phyloP scores from a whole-genome alignment of 2,888 invertebrate species.

The Epiperipatus broadwayi region DNA sequence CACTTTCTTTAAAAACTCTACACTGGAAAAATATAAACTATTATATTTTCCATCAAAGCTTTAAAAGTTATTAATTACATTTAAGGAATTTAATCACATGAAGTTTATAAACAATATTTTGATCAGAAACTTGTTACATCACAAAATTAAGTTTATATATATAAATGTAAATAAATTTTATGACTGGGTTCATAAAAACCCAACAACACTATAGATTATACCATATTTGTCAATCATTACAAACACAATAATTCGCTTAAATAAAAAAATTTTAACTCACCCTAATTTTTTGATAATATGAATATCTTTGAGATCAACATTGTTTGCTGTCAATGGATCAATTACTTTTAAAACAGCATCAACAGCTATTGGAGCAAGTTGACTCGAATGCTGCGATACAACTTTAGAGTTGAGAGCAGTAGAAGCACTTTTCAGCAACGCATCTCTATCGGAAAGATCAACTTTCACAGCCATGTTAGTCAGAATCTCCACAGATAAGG shows the following conservation, averaged over 20 bases:
- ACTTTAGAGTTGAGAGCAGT: conserved; percentile 97
- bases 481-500: conserved; percentile 54
- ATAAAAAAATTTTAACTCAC: conserved; percentile 19
- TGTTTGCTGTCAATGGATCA: conserved; percentile 45
- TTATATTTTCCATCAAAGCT: too few species aligned
- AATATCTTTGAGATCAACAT: conserved; percentile 77
- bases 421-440: conserved; percentile 78
- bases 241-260: not conserved
- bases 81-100: too few species aligned
- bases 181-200: too few species aligned
- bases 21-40: too few species aligned
- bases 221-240: too few species aligned
- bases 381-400: conserved; percentile 88
- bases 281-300: conserved; percentile 92
- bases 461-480: conserved; percentile 62
- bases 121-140: too few species aligned
- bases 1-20: too few species aligned
- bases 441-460: conserved; percentile 63
- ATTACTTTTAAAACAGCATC: conserved; percentile 78
- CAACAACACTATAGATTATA: too few species aligned
- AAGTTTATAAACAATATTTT: too few species aligned
- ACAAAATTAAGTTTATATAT: too few species aligned
- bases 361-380: conserved; percentile 88
- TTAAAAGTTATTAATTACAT: too few species aligned
- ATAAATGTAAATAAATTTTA: too few species aligned